phyloP scores from a whole-genome alignment of 2,888 invertebrate genomes.

The Nemapogon koenigi region DNA sequence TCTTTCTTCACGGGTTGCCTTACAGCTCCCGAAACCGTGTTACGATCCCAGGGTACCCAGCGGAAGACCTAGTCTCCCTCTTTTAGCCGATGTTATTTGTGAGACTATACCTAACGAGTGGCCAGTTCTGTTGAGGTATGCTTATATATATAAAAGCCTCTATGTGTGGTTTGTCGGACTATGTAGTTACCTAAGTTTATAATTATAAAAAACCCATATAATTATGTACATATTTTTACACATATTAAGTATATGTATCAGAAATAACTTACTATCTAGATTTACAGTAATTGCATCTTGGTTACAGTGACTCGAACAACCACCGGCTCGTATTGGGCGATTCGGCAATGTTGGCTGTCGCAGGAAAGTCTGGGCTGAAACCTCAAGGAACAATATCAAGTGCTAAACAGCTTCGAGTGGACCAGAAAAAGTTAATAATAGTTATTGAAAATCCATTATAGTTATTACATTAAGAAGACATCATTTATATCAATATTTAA shows the following conservation, averaged over 20 bases:
- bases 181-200: not conserved
- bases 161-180: not conserved
- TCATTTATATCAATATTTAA: too few species aligned
- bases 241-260: too few species aligned
- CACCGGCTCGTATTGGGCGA: conserved; percentile 91
- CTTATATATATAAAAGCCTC: not conserved
- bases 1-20: too few species aligned
- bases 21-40: too few species aligned
- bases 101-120: too few species aligned
- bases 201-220: not conserved
- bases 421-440: conserved; percentile 85
- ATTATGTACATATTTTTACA: not conserved
- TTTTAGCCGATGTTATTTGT: too few species aligned
- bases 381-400: conserved; percentile 89
- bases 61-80: too few species aligned
- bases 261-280: too few species aligned
- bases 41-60: too few species aligned
- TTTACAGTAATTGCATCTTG: conserved; percentile 10
- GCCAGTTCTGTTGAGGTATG: too few species aligned
- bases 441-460: too few species aligned
- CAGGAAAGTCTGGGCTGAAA: conserved; percentile 76
- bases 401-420: conserved; percentile 85
- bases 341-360: conserved; percentile 90
- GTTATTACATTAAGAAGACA: too few species aligned
- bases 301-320: conserved; percentile 87